Evolutionary conservation across 2,888 invertebrate species (phyloP), one percentile per base, ranked within the genome.

Genomic region (Pachycephus smyrnensis): DNA sequence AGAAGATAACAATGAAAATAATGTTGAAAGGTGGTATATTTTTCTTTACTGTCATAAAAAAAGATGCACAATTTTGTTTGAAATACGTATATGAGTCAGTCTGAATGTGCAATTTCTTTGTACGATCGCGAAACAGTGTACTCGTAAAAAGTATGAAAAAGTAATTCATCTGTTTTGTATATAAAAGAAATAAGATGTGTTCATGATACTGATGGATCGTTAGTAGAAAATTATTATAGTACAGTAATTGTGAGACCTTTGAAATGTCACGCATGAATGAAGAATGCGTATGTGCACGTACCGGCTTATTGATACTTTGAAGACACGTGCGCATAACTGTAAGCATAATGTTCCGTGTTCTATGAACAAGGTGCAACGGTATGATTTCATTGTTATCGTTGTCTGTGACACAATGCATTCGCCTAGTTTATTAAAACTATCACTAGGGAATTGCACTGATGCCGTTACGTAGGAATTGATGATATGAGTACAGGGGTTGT

Each of bases 281-380:
- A 23, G 23, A 55, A 55, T 55, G 23, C 23, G 23, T 55, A 3
- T 55, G 55, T 23, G 23, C 55, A 55, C 23, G 55, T 23, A 55
- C 23, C 23, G 23, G 55, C 55, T 55, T 83, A 83, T 82, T 83
- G 79, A 79, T 77, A 79, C 80, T 82, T 55, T 80, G 75, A 79
- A 75, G 76, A 82, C 80, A 79, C 80, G 83, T 79, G 78, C 82
- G 77, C 73, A 75, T 80, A 83, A 82, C 81, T 81, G 80, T 82
- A 84, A 83, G 81, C 35, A 82, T 82, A 81, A 83, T 81, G 82
- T 80, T 84, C 77, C 80, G 73, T 74, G 69, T 55, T 73, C 75
- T 76, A 83, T 80, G 80, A 79, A 73, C 77, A 77, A 73, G 35
- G 71, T 55, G 55, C 55, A 55, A 55, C 23, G 55, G 55, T 55